A percentile compares a stretch with the other conserved stretches of the same genome.
Evolutionary conservation across 2,113 vertebrate species (phyloP).

Genomic region (Rostratula benghalensis): DNA sequence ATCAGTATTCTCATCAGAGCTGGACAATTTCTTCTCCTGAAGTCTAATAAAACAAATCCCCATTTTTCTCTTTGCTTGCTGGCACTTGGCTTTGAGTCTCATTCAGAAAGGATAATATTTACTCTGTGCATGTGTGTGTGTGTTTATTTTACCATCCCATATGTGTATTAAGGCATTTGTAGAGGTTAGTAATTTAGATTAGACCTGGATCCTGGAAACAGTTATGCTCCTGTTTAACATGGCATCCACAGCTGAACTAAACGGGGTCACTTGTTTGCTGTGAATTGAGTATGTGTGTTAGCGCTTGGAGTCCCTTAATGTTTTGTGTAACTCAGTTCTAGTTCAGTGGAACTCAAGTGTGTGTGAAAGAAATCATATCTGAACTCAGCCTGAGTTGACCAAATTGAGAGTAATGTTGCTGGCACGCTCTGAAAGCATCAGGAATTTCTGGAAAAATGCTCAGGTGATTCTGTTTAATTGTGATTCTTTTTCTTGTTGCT

Average conservation of each 20-base stretch:
- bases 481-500: not conserved
- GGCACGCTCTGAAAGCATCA: accelerated
- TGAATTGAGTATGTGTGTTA: not conserved
- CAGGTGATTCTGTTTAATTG: not conserved
- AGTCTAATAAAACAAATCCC: not conserved
- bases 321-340: not conserved
- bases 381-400: not conserved
- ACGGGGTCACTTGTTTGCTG: not conserved
- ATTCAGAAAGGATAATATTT: not conserved
- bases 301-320: not conserved
- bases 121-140: not conserved
- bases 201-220: not conserved
- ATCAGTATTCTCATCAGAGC: not conserved
- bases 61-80: not conserved
- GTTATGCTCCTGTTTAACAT: not conserved
- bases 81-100: not conserved
- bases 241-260: not conserved
- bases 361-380: not conserved
- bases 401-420: not conserved
- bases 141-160: not conserved
- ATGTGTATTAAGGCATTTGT: not conserved
- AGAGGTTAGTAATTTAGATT: not conserved
- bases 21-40: not conserved
- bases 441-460: not conserved
- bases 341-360: not conserved